Conservation (phyloP, 2,113 vertebrate species). For the Cariama cristata region DNA sequence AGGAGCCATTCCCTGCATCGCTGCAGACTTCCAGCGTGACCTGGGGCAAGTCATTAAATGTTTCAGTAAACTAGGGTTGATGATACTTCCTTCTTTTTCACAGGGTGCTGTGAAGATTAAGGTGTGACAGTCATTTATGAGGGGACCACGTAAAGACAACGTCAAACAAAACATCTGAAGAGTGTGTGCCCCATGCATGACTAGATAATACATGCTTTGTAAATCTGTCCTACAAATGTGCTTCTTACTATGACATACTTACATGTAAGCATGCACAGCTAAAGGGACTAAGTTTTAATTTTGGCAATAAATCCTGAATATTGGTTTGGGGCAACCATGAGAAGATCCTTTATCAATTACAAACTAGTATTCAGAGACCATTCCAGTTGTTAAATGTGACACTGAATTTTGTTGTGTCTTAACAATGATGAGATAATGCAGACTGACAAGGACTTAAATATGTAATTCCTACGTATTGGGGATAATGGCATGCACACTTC, state of each 20-base stretch:
- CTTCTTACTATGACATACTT: accelerated
- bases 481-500: background rate
- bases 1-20: background rate
- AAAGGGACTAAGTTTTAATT: background rate
- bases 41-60: background rate
- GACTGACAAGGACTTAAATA: background rate
- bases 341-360: accelerated
- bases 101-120: background rate
- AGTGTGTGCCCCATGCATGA: accelerated
- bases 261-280: accelerated
- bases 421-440: background rate
- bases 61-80: accelerated
- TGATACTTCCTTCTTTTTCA: background rate
- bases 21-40: background rate
- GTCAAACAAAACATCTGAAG: background rate
- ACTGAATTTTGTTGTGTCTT: background rate
- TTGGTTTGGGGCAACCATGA: background rate
- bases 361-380: accelerated
- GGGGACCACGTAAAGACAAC: background rate
- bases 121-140: background rate
- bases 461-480: background rate
- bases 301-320: background rate
- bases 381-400: background rate
- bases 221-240: accelerated
- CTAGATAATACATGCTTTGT: background rate